Evolutionary conservation across 2,113 vertebrate genomes (phyloP), one percentile per base, ranked within the genome.

Genomic region (Gorilla gorilla): DNA sequence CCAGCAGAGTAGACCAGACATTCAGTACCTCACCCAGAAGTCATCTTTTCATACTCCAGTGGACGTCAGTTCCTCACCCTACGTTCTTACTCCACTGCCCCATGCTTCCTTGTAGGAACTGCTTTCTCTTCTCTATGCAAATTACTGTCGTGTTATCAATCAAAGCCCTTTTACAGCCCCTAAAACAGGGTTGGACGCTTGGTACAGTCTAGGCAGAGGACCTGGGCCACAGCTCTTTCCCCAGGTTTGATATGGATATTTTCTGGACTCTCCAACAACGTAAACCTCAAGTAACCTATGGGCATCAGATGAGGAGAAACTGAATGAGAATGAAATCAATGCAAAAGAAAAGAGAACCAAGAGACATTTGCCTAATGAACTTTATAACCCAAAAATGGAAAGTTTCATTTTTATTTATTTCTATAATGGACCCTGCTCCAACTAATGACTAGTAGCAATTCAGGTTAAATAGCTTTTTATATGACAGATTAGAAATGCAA

Each of bases 301-400:
- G 35, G 45, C 75, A 32, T 35, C 5, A 70, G 32, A 30, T 22
- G 1, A 25, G 40, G 11, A 88, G 5, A 83, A 95, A 83, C 18
- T 55, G 48, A 40, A 50, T 38, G 55, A 95, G n/a, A 92, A 92
- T 85, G 43, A 89, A 86, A 73, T 48, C 25, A 59, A 38, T 45
- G 17, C n/a, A 72, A 66, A 93, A 38, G 32, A 84, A 94, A 89
- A 97, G 30, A 94, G 23, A 89, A 83, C 43, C 32, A 85, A 90
- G 38, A 82, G 43, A 80, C 8, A 55, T 32, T 52, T 72, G 43
- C 40, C n/a, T 61, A 32, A 59, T 61, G 48, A 61, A 82, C 30
- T 61, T 57, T 22, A 38, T 70, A 93, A 43, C 23, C n/a, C 32
- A 40, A 32, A 32, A 88, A 80, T 3, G n/a, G 11, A 50, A 89